phyloP scores from a whole-genome alignment of 2,888 invertebrate genomes.

The Lochmaea crataegi region DNA sequence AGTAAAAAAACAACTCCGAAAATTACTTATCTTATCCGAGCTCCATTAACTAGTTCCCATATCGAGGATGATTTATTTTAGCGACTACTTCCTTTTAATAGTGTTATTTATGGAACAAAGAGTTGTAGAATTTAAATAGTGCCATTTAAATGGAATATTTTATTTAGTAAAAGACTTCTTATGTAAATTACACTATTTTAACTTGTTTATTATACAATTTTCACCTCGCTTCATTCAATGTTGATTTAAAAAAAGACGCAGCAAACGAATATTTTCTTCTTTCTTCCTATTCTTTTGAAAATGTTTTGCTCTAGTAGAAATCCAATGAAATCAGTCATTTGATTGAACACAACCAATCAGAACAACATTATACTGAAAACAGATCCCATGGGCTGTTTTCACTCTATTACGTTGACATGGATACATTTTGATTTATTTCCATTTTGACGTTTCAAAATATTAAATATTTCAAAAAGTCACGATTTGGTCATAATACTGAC shows the following conservation, averaged over 20 bases:
- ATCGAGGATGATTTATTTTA: conserved; percentile 11
- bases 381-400: too few relatives aligned
- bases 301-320: too few relatives aligned
- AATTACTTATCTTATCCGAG: conserved; percentile 18
- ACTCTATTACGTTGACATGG: too few relatives aligned
- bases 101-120: not conserved
- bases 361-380: too few relatives aligned
- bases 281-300: too few relatives aligned
- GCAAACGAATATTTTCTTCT: too few relatives aligned
- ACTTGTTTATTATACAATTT: not conserved
- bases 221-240: not conserved
- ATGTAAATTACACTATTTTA: not conserved
- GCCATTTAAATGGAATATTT: not conserved
- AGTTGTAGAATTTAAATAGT: conserved; percentile 1
- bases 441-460: too few relatives aligned
- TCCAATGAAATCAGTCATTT: too few relatives aligned
- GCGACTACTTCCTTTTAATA: conserved; percentile 6
- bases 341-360: too few relatives aligned
- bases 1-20: conserved; percentile 8
- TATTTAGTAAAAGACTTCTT: not conserved
- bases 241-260: not conserved
- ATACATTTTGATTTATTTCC: too few relatives aligned
- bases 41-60: conserved; percentile 11
- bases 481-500: too few relatives aligned
- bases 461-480: too few relatives aligned